A percentile compares a stretch with the other conserved stretches of the same genome.
phyloP scores from a whole-genome alignment of 1,140 invertebrate genomes.

The Lamellibrachia luymesi region DNA sequence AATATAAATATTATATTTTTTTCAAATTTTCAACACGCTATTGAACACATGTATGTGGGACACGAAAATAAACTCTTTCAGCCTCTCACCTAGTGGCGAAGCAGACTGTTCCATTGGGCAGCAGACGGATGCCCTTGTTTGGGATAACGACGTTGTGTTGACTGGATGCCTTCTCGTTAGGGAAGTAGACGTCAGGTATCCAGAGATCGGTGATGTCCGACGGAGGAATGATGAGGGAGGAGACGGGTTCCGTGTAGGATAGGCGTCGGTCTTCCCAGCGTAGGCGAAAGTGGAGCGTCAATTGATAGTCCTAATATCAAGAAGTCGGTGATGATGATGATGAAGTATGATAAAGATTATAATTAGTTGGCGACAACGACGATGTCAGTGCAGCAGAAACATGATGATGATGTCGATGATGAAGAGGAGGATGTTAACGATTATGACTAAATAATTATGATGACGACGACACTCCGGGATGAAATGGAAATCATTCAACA shows the following conservation, averaged over 20 bases:
- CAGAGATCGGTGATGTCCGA: slow-evolving; percentile 15
- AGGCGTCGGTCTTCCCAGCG: neutral
- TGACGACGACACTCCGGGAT: too few species aligned
- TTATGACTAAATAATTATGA: too few species aligned
- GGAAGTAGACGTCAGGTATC: slow-evolving; percentile 20
- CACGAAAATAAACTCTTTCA: slow-evolving; percentile 54
- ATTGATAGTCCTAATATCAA: neutral
- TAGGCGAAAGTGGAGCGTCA: neutral
- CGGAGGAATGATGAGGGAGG: slow-evolving; percentile 1
- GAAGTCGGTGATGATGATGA: neutral
- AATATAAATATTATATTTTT: too few species aligned
- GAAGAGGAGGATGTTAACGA: too few species aligned
- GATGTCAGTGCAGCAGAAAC: too few species aligned
- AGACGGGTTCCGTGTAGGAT: neutral
- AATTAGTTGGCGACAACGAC: neutral
- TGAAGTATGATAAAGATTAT: neutral
- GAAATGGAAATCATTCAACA: too few species aligned
- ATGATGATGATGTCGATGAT: too few species aligned
- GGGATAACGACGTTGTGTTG: slow-evolving; percentile 8
- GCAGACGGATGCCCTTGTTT: slow-evolving; percentile 16
- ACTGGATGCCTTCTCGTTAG: slow-evolving; percentile 2
- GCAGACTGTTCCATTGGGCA: slow-evolving; percentile 11
- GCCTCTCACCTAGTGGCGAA: neutral
- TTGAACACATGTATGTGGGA: too few species aligned
- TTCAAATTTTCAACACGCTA: too few species aligned